These are phyloP conservation scores for Ophion ventricosus DNA, from an alignment of 2,888 invertebrate genomes.

Conservation along the genomic window DNA sequence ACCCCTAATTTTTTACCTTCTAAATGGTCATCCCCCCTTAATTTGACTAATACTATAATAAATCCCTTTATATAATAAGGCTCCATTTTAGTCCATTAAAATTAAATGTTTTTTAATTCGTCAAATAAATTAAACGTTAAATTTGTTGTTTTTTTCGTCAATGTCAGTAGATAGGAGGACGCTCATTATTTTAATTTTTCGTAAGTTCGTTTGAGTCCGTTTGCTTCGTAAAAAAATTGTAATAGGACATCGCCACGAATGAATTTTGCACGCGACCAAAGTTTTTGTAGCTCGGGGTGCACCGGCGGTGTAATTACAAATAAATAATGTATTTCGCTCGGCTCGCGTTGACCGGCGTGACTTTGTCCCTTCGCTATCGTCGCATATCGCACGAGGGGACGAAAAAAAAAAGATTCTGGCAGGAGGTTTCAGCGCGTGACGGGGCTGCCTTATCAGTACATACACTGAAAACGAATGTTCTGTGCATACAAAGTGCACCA, in stretches of 20 bases:
- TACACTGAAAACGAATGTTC: constrained; percentile 47
- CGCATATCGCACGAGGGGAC: constrained; percentile 49
- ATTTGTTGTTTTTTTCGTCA: background rate
- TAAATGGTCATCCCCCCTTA: too few relatives aligned
- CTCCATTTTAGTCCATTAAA: too few relatives aligned
- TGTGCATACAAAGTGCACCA: constrained; percentile 49
- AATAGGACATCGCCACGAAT: background rate
- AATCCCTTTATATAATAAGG: too few relatives aligned
- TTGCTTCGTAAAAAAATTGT: background rate
- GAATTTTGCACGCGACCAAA: constrained; percentile 3
- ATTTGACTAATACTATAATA: too few relatives aligned
- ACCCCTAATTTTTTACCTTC: too few relatives aligned
- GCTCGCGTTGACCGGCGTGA: constrained; percentile 37
- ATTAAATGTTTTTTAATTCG: too few relatives aligned
- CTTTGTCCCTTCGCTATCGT: constrained; percentile 58
- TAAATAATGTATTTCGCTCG: constrained; percentile 56
- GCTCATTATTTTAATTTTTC: background rate
- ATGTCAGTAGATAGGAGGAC: background rate
- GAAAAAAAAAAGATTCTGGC: constrained; percentile 25
- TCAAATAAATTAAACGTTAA: too few relatives aligned
- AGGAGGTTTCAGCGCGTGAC: constrained; percentile 46
- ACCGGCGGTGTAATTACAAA: constrained; percentile 45
- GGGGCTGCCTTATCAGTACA: constrained; percentile 60
- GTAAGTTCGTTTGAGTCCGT: background rate
- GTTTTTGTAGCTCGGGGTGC: background rate